Base-by-base conservation (phyloP, 1,140 invertebrate genomes). In the Tenebrio molitor region DNA sequence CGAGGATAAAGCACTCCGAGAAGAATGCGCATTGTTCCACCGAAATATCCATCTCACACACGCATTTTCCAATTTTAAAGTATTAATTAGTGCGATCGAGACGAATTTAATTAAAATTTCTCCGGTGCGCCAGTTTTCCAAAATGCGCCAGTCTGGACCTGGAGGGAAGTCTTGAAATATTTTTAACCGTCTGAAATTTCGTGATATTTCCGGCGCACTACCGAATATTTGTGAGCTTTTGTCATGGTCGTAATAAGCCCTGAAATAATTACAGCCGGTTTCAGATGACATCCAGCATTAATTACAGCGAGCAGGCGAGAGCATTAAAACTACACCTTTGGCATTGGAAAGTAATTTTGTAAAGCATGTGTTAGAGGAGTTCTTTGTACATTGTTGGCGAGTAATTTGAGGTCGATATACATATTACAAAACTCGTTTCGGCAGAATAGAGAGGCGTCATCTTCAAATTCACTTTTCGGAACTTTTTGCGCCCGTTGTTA, bases 391-490 rank as follows among this genome's bases (percentile, higher is more conserved):
- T 39, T 39, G 23, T 58, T 58, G 23, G 21, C 3, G 50, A 58
- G 23, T 50, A 50, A 58, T 58, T 29, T 58, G 3, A 34, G 23
- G 50, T 58, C 50, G 50, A 58, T 58, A 33, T 58, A 25, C 50
- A 29, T 58, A 58, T 58, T 58, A 58, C 23, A 29, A 58, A 58
- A 58, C 50, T 14, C 50, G 46, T 23, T 29, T 17, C 1, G 8
- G 10, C n/a, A 23, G 50, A 29, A 53, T 53, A 53, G 8, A 23
- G 17, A 23, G 21, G 21, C 46, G 46, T 53, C 46, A 53, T 53
- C 1, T 44, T 53, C 46, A 23, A 53, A 53, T 53, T 58, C 50
- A 58, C 50, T 58, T 58, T 58, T 58, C 50, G 50, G 50, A 21
- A 58, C 50, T 58, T 58, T 58, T 58, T 58, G 46, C 19, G 17